phyloP scores from a whole-genome alignment of 53 echinoderm and acorn worm species.

The Henricia sp. region DNA sequence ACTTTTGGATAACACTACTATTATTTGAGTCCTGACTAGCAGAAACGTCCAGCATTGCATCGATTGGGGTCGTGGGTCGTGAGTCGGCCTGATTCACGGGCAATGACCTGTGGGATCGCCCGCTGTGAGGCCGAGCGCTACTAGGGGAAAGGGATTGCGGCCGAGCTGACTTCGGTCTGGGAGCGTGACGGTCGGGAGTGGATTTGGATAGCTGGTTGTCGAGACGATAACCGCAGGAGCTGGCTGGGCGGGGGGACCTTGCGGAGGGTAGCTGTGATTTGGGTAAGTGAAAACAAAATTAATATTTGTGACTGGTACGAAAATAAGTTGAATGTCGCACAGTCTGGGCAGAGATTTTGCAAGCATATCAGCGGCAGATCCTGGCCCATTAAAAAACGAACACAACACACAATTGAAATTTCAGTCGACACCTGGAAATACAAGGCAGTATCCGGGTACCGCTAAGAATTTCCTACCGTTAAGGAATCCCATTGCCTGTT shows the following conservation, averaged over 20 bases:
- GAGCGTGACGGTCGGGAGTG: slow-evolving; percentile 28
- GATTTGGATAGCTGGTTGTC: slow-evolving; percentile 32
- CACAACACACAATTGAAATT: too few species aligned
- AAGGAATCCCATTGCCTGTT: too few species aligned
- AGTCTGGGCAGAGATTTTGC: too few species aligned
- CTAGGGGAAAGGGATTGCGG: slow-evolving; percentile 66
- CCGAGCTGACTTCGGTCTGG: slow-evolving; percentile 69
- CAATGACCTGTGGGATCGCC: slow-evolving; percentile 45
- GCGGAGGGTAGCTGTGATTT: slow-evolving; percentile 44
- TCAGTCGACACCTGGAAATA: too few species aligned
- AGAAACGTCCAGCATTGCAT: slow-evolving; percentile 26
- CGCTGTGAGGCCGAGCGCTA: slow-evolving; percentile 65
- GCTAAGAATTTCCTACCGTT: too few species aligned
- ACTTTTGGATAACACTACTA: not conserved
- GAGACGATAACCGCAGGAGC: slow-evolving; percentile 37
- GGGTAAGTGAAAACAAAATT: not conserved
- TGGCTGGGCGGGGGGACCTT: slow-evolving; percentile 61
- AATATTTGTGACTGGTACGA: not conserved
- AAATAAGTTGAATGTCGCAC: too few species aligned
- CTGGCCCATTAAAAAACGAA: too few species aligned
- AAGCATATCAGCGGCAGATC: too few species aligned
- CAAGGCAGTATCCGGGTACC: too few species aligned
- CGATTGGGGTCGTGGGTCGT: slow-evolving; percentile 58
- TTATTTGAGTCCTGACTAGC: not conserved
- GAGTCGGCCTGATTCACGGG: slow-evolving; percentile 42